Conservation (phyloP, 2,113 vertebrate genomes). For the Myxocyprinus asiaticus region DNA sequence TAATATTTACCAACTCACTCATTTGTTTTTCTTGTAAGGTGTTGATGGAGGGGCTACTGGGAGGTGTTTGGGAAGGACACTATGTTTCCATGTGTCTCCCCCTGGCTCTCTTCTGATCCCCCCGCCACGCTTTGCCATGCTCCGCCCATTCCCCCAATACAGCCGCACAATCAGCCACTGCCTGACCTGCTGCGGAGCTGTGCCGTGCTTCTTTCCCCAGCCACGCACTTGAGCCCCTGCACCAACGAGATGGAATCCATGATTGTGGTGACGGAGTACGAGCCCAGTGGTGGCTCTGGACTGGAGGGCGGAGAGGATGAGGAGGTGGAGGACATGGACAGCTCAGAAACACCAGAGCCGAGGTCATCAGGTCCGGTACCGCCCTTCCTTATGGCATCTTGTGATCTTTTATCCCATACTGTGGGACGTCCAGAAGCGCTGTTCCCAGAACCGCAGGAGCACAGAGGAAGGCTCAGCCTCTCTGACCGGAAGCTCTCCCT, state of each 20-base stretch:
- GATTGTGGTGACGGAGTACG: slow-evolving; percentile 88
- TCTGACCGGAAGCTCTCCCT: slow-evolving; percentile 88
- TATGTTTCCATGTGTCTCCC: slow-evolving; percentile 83
- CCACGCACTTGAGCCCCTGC: slow-evolving; percentile 65
- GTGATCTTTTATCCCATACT: slow-evolving; percentile 71
- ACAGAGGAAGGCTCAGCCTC: slow-evolving; percentile 76
- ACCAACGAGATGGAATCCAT: slow-evolving; percentile 86
- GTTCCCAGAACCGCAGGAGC: slow-evolving; percentile 64
- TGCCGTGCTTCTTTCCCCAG: slow-evolving; percentile 56
- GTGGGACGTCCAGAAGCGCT: slow-evolving; percentile 60
- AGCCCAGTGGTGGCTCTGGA: slow-evolving; percentile 67
- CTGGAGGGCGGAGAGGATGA: slow-evolving; percentile 59
- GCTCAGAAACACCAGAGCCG: slow-evolving; percentile 66
- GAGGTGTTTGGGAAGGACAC: slow-evolving; percentile 64
- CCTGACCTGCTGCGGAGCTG: slow-evolving; percentile 75
- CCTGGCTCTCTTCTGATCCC: slow-evolving; percentile 72
- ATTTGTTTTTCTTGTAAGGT: background rate
- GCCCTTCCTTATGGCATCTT: slow-evolving; percentile 59
- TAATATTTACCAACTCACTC: background rate
- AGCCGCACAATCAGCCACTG: slow-evolving; percentile 63
- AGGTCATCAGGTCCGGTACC: slow-evolving; percentile 44
- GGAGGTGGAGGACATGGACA: slow-evolving; percentile 77
- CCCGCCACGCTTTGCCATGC: slow-evolving; percentile 67
- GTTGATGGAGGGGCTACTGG: slow-evolving; percentile 65
- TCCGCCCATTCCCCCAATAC: slow-evolving; percentile 52